Evolutionary conservation across 2,797 vertebrate genomes (phyloP).

Genomic region (Sebastes vulpes): DNA sequence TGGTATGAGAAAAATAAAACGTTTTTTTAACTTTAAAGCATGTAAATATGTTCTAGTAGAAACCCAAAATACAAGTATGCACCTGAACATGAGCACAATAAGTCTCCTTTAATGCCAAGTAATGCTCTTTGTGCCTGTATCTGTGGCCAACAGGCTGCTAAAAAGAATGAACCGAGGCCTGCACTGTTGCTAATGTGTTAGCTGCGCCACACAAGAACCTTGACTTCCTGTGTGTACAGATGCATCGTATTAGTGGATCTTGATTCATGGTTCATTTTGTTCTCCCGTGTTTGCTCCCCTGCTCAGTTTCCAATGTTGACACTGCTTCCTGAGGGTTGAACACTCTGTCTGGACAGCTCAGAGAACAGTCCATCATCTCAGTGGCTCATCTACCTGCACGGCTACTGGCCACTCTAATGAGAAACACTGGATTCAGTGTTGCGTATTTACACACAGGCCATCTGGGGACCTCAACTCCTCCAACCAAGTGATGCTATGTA

Average conservation of each 20-base stretch:
- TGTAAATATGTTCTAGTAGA: too few relatives aligned
- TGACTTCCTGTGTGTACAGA: constrained; percentile 22
- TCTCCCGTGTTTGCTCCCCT: constrained; percentile 22
- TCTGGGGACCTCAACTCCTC: background rate
- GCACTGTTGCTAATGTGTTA: background rate
- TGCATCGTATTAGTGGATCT: constrained; percentile 29
- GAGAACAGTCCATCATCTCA: constrained; percentile 44
- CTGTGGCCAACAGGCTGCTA: background rate
- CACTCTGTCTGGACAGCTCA: constrained; percentile 44
- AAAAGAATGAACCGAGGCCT: background rate
- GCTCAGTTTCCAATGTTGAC: constrained; percentile 45
- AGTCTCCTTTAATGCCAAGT: too few relatives aligned
- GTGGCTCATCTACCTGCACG: constrained; percentile 57
- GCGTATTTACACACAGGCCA: constrained; percentile 14
- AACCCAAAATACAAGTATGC: too few relatives aligned
- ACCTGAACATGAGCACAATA: too few relatives aligned
- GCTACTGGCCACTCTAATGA: constrained; percentile 49
- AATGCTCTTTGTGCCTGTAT: background rate
- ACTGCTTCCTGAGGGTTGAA: constrained; percentile 44
- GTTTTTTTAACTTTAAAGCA: too few relatives aligned
- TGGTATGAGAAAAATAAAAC: fast-evolving
- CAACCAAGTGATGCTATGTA: background rate
- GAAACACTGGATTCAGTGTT: background rate
- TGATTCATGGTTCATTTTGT: constrained; percentile 49
- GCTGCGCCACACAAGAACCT: background rate